Evolutionary conservation across 2,113 vertebrate genomes (phyloP).

Genomic region (Cinclus cinclus): DNA sequence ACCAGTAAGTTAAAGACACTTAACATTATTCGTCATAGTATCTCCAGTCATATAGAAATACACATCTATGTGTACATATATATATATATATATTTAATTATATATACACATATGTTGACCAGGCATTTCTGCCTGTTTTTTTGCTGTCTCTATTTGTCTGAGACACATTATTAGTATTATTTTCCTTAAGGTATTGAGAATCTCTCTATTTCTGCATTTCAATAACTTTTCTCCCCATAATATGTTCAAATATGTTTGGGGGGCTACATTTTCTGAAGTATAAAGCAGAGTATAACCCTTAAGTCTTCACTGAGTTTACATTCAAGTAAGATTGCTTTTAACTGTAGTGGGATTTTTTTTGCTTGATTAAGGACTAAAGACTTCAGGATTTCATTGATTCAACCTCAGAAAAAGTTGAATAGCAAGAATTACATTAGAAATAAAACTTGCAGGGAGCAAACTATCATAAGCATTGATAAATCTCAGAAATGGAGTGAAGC

Average conservation of each 20-base stretch:
- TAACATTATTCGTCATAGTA: background rate
- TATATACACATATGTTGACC: too few relatives aligned
- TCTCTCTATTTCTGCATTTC: background rate
- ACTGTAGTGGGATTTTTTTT: background rate
- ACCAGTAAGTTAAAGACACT: background rate
- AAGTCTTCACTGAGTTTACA: background rate
- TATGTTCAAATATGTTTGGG: background rate
- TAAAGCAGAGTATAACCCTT: background rate
- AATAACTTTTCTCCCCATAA: background rate
- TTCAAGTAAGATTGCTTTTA: background rate
- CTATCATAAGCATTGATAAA: background rate
- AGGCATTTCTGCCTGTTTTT: background rate
- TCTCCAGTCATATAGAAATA: background rate
- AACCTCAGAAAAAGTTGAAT: background rate
- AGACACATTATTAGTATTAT: background rate
- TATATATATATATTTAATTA: background rate
- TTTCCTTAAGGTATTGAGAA: background rate
- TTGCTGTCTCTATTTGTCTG: background rate
- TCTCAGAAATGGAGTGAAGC: background rate
- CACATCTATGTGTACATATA: fast-evolving
- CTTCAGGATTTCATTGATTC: background rate
- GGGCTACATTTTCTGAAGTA: background rate
- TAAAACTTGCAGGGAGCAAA: background rate
- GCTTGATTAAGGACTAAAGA: background rate
- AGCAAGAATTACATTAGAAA: background rate